Base-by-base conservation (phyloP, 2,797 vertebrate genomes). In the Argyrosomus regius region DNA sequence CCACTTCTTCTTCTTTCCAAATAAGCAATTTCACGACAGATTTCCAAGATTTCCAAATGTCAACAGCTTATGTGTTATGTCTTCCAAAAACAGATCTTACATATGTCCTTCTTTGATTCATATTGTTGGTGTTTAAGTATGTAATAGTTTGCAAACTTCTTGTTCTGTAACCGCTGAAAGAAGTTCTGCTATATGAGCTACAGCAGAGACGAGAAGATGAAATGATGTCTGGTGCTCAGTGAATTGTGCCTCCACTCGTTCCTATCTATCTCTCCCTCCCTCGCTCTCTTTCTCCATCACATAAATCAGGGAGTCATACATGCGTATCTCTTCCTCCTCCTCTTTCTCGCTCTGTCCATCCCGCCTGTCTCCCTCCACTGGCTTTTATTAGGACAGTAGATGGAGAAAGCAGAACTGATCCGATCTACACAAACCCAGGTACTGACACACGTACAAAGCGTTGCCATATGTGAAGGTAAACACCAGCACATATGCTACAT, bases 331-430 rank as follows among this genome's bases (percentile, higher is more conserved):
- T 80, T 85, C 87, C 67, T 75, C 87, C 78, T 78, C 81, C 86
- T 84, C 72, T 64, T 83, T 58, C 80, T 76, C 63, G 49, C 77
- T 81, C 78, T 10, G 28, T 86, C 84, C 87, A 22, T 84, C 41
- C 74, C 65, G 35, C 6, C 81, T 24, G 90, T 86, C 87, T 89
- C 90, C 84, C 88, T 91, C 84, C 88, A 53, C 81, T 87, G 87
- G 81, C 74, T 92, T 94, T 94, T 92, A 94, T 92, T 89, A 90
- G 87, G 88, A 92, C 87, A 87, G 86, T 82, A 77, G 88, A 94
- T 91, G 91, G 87, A 77, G 89, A 93, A 91, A 93, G 83, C 89
- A 93, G 91, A 89, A 57, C 56, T 10, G 49, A 57, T 46, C 65
- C 54, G 6, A 53, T 56, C 48, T 17, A 12, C 24, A 26, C 56